Evolutionary conservation across 2,797 vertebrate species (phyloP), one percentile per base, ranked within the genome.

Genomic region (Aplochiton taeniatus): DNA sequence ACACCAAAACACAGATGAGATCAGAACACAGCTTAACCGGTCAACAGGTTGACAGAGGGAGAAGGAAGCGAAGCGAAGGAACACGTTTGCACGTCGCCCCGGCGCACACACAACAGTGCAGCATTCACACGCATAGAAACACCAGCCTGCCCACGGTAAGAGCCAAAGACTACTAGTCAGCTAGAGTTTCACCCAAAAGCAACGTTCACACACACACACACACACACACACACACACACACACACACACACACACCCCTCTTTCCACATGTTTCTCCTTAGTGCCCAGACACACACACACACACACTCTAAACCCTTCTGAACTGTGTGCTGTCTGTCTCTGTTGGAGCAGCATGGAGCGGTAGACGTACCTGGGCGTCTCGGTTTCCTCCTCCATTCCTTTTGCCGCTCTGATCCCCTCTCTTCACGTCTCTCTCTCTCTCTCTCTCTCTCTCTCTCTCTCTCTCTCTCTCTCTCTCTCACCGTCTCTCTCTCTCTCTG

Each of bases 371-470:
- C 31, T 31, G 31, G 31, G 6, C 31, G 31, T 31, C 31, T 31
- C 31, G 31, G 6, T 6, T 31, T 31, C 80, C 73, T 75, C 80
- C 80, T 77, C 70, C 66, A 14, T 55, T 11, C 51, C 42, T 50
- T 59, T 64, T 43, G 71, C 65, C 18, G 75, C 69, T 57, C 56
- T 54, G 18, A 19, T 54, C 63, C 53, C 73, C 51, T 58, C 60
- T 63, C 10, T 61, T 41, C 45, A 13, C 44, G 56, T 44, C 42
- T 46, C 1, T 31, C 18, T 4, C 5, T 17, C n/a, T 16, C 48
- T 53, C 13, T 44, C 49, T 63, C 11, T 42, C 60, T 57, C 31
- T 48, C 13, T 11, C 41, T 5, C 19, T 1, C 14, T 14, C 20
- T 20, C 5, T 31, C 31, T 11, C 54, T 42, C 54, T 44, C 18